Evolutionary conservation across 2,113 vertebrate genomes (phyloP).

Genomic region (Daboia siamensis): DNA sequence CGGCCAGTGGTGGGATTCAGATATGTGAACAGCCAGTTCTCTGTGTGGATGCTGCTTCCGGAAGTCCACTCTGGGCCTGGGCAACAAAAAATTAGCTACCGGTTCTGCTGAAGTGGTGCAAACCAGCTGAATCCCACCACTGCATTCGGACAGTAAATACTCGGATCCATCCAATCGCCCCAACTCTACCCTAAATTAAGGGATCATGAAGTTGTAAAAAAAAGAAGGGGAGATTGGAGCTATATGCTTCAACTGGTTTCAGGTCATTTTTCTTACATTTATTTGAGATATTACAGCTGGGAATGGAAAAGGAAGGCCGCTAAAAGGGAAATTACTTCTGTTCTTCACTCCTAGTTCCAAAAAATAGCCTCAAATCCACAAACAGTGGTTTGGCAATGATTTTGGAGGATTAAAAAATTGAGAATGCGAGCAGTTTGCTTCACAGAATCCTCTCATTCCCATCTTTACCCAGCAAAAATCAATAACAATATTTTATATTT

Average conservation of each 20-base stretch:
- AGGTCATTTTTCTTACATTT: not conserved
- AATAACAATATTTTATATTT: not conserved
- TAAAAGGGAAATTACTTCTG: not conserved
- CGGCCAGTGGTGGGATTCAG: not conserved
- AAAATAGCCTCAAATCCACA: not conserved
- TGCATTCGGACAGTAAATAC: not conserved
- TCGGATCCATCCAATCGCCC: not conserved
- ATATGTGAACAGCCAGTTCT: too few relatives aligned
- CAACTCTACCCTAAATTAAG: not conserved
- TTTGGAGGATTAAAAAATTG: not conserved
- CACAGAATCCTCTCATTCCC: not conserved
- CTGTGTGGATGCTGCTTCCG: too few relatives aligned
- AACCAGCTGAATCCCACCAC: too few relatives aligned
- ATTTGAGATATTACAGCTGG: not conserved
- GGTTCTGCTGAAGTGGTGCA: too few relatives aligned
- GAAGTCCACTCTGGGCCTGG: too few relatives aligned
- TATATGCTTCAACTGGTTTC: not conserved
- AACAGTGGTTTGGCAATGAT: not conserved
- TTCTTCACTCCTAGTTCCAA: not conserved
- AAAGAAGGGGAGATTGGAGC: not conserved
- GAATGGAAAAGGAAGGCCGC: not conserved
- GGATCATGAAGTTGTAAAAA: not conserved
- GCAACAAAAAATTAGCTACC: too few relatives aligned
- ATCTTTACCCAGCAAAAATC: not conserved
- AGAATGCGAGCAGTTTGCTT: not conserved